phyloP scores from a whole-genome alignment of 2,888 invertebrate species.

The Aspidiotus rigidus region DNA sequence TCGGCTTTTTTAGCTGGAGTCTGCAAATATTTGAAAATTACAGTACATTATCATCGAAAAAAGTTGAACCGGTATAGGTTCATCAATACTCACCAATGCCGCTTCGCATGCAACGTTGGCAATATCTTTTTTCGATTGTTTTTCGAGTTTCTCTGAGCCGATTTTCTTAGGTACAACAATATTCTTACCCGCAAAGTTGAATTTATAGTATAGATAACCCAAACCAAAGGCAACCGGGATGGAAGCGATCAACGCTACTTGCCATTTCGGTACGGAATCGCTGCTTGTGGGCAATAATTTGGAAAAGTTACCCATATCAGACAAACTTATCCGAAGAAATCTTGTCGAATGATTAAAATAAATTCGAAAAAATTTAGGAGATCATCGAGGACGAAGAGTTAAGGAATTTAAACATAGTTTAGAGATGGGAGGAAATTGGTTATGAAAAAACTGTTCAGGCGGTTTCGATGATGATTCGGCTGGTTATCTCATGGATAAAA shows the following conservation, averaged over 20 bases:
- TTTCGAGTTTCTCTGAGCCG: no score
- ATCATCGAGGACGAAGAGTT: no score
- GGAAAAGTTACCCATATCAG: conserved; percentile 21
- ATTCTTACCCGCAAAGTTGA: conserved; percentile 10
- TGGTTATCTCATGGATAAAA: no score
- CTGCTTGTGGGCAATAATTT: conserved; percentile 15
- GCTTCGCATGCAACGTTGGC: neutral
- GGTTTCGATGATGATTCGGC: no score
- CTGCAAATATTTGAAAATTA: conserved; percentile 39
- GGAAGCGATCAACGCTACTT: conserved; percentile 26
- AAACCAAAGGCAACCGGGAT: conserved; percentile 32
- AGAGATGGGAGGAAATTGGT: no score
- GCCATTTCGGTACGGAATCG: conserved; percentile 33
- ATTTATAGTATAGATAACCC: conserved; percentile 30
- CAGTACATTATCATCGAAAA: neutral
- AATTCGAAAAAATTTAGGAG: no score
- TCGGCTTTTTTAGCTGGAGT: conserved; percentile 65
- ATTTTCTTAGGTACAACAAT: conserved; percentile 12
- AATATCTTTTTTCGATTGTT: neutral
- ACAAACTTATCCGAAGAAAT: no score
- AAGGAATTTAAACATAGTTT: no score
- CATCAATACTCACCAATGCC: neutral
- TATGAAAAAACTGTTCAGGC: no score
- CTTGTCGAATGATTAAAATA: no score
- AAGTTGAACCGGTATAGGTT: neutral